phyloP scores from a whole-genome alignment of 2,888 invertebrate genomes.

The Stegophylla sp. region DNA sequence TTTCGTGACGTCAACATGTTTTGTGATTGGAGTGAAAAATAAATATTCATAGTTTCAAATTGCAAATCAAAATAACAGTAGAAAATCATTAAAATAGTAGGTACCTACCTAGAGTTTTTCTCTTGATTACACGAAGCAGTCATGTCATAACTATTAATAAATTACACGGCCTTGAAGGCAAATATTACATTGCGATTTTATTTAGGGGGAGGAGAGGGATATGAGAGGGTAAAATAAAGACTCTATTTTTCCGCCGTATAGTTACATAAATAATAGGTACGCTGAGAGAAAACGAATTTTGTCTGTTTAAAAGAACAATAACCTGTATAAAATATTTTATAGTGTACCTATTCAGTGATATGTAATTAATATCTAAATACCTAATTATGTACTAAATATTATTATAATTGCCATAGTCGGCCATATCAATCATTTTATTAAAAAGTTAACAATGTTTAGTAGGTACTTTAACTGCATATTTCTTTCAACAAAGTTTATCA shows the following conservation, averaged over 20 bases:
- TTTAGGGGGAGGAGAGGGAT: not conserved
- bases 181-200: constrained; percentile 20
- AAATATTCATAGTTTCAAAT: constrained; percentile 3
- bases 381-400: not conserved
- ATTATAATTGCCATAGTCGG: too few relatives aligned
- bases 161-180: constrained; percentile 22
- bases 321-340: not conserved
- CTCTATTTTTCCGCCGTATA: constrained; percentile 11
- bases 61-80: not conserved
- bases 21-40: constrained; percentile 2
- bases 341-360: not conserved
- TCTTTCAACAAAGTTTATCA: too few relatives aligned
- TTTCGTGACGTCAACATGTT: constrained; percentile 15
- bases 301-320: constrained; percentile 11
- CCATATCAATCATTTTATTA: too few relatives aligned
- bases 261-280: not conserved
- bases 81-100: constrained; percentile 22
- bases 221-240: not conserved
- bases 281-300: constrained; percentile 9
- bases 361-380: not conserved
- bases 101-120: not conserved
- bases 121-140: constrained; percentile 13
- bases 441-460: too few relatives aligned
- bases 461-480: too few relatives aligned
- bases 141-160: constrained; percentile 3